Evolutionary conservation across 1,140 invertebrate species (phyloP), one percentile per base, ranked within the genome.

Genomic region (Ditylenchus dipsaci): DNA sequence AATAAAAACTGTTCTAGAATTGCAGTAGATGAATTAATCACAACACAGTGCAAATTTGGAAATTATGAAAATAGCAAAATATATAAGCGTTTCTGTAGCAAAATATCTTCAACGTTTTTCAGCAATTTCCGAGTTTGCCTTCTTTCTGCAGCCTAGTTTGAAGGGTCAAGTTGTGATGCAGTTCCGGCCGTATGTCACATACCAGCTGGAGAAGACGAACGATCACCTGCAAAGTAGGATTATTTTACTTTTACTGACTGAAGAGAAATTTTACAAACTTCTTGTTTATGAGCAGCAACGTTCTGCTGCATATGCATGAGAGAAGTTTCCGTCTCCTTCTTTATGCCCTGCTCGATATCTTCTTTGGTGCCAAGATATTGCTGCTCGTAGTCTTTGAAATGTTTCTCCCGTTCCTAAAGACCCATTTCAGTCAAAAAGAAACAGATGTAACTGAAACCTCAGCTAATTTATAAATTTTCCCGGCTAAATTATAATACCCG

Each of bases 141-240:
- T 53, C 49, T 26, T 53, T 53, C 9, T 67, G 27, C 33, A 82
- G 70, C 56, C 80, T 81, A 67, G 79, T 75, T 60, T 82, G 81
- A n/a, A 82, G 76, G 43, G 76, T 75, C 8, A 82, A 65, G 85
- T 93, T 93, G 84, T 89, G 88, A 87, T 93, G 91, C 67, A 93
- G 85, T 84, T 92, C 90, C 9, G 91, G 91, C 82, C 90, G 90
- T 82, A 93, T 92, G 78, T 92, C 89, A 82, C 91, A 92, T 17
- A 93, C 91, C 82, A 91, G 86, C 68, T 89, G 87, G 78, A 93
- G 86, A 74, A 93, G 88, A 83, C 91, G 89, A 78, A 87, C 84
- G 80, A 93, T 92, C 15, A 93, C 90, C 68, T 70, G 27, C 9
- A 88, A 90, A 84, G 19, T 61, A 45, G n/a, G 43, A 45, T 11